phyloP scores from a whole-genome alignment of 2,113 vertebrate species.

The Chloebia gouldiae region DNA sequence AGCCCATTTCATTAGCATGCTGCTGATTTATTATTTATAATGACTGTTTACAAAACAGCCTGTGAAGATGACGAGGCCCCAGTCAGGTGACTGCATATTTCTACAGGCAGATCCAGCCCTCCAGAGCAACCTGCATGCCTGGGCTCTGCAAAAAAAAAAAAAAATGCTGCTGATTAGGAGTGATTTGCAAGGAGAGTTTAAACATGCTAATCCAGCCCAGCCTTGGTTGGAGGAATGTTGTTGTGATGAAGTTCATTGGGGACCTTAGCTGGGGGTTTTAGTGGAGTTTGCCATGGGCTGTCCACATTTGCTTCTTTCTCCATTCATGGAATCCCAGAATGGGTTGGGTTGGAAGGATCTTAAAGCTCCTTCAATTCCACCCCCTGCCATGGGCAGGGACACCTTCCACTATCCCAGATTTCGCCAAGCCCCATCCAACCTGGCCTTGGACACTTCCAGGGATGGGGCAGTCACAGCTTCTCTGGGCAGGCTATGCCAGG shows the following conservation, averaged over 20 bases:
- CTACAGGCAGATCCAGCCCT: background rate
- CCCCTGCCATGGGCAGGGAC: background rate
- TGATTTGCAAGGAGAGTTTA: slow-evolving; percentile 23
- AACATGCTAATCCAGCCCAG: background rate
- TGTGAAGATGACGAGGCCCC: background rate
- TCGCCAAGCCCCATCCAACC: rapidly evolving
- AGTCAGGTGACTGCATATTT: slow-evolving; percentile 7
- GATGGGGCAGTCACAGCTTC: background rate
- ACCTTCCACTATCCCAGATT: rapidly evolving
- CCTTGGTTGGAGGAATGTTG: background rate
- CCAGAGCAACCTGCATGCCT: background rate
- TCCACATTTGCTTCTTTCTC: background rate
- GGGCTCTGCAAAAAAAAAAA: background rate
- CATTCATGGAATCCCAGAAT: background rate
- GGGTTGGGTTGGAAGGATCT: background rate
- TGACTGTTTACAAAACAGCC: slow-evolving; percentile 45
- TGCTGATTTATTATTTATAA: slow-evolving; percentile 58
- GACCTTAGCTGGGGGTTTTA: background rate
- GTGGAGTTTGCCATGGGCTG: background rate
- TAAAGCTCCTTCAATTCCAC: background rate
- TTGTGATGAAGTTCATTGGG: background rate
- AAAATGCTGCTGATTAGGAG: slow-evolving; percentile 3
- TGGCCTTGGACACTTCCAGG: background rate
- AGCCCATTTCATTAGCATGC: slow-evolving; percentile 23
- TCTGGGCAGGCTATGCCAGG: background rate